Percentiles rank a stretch among this genome's conserved stretches.
phyloP scores from a whole-genome alignment of 2,888 invertebrate genomes.

The Pollenia griseotomentosa region DNA sequence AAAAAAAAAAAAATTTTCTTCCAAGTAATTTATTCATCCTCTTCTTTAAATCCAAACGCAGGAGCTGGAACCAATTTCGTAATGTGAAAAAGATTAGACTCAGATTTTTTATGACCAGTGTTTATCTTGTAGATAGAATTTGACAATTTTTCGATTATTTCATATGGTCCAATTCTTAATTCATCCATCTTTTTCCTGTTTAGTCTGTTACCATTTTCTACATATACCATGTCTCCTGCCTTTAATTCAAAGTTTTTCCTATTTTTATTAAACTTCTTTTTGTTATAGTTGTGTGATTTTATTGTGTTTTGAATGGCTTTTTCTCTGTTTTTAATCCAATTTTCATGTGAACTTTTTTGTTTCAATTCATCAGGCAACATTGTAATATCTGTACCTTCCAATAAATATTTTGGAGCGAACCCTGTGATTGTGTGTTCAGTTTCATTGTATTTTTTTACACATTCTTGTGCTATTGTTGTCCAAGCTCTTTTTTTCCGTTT shows the following conservation, averaged over 20 bases:
- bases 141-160: conserved; percentile 23
- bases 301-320: conserved; percentile 55
- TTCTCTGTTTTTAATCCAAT: conserved; percentile 50
- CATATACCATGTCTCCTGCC: conserved; percentile 57
- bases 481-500: conserved; percentile 54
- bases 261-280: conserved; percentile 62
- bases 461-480: conserved; percentile 63
- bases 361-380: conserved; percentile 62
- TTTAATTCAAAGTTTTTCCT: conserved; percentile 31
- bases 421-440: conserved; percentile 66
- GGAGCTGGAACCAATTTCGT: conserved; percentile 38
- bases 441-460: conserved; percentile 58
- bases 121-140: too few relatives aligned
- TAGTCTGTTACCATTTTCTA: conserved; percentile 67
- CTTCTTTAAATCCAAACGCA: not conserved
- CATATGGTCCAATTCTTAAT: conserved; percentile 32
- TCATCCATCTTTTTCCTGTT: conserved; percentile 71
- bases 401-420: conserved; percentile 61
- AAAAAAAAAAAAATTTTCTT: too few relatives aligned
- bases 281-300: conserved; percentile 63
- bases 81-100: conserved; percentile 42
- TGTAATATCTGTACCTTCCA: conserved; percentile 54
- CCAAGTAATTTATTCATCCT: not conserved
- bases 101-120: conserved; percentile 46
- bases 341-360: conserved; percentile 43